Evolutionary conservation across 2,113 vertebrate genomes (phyloP), one percentile per base, ranked within the genome.

Genomic region (Hymenochirus boettgeri): DNA sequence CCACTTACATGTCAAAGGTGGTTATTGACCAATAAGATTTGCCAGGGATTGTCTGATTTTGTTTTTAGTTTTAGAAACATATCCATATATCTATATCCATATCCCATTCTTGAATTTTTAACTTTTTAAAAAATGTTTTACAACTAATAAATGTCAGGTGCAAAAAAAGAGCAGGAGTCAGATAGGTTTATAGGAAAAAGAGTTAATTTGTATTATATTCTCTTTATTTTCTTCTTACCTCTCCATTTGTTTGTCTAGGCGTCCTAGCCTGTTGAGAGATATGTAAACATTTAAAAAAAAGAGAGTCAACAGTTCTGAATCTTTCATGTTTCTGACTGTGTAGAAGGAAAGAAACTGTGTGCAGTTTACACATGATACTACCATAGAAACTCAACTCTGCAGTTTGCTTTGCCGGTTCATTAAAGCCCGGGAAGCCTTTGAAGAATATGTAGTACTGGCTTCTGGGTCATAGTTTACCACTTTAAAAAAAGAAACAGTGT

Each of bases 311-410:
- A 64, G 72, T 73, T 74, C 69, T 57, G 72, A 72, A 25, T 4
- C 46, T 80, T 74, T 73, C 76, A 76, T 73, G 59, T 63, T 46
- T 54, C 55, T 56, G 46, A 35, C 54, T 7, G 37, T 9, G 17
- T 61, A 56, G 74, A 72, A 33, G 31, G 11, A 33, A 9, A 11
- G 31, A 33, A 11, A 33, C 11, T 33, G 31, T 33, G 4, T 33
- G 4, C 61, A 57, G 66, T 69, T 24, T 78, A 77, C 78, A 73
- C 63, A 77, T 78, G 65, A 72, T 75, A 76, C 72, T 76, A 72
- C 79, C 76, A 63, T 72, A 78, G 82, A 77, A 81, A 80, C 74
- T 54, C 67, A 55, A 64, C 70, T 57, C 71, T 72, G 71, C 27
- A 19, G 73, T 73, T 71, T 73, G 74, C 72, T 74, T 70, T 62